Evolutionary conservation across 2,888 invertebrate species (phyloP).

Genomic region (Ecdyonurus torrentis): DNA sequence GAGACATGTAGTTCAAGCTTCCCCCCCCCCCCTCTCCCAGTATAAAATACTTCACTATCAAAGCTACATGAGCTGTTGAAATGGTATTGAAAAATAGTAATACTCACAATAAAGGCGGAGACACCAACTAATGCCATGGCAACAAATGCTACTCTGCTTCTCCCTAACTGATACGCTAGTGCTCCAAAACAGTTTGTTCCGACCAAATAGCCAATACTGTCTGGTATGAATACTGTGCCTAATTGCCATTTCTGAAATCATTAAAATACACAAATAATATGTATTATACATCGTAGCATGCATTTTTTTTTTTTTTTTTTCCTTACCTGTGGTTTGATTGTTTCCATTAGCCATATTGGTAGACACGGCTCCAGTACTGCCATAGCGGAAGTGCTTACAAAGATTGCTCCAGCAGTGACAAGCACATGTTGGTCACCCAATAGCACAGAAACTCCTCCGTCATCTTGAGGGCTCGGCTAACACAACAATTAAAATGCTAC

Average conservation of each 20-base stretch:
- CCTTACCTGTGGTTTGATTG: conserved; percentile 41
- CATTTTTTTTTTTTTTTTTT: no score
- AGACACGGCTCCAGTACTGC: conserved; percentile 68
- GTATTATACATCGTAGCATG: background rate
- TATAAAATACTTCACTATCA: background rate
- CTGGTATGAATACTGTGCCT: conserved; percentile 71
- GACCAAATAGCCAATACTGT: conserved; percentile 65
- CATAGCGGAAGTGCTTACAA: conserved; percentile 64
- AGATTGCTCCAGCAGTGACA: conserved; percentile 48
- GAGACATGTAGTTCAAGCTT: no score
- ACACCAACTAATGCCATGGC: conserved; percentile 46
- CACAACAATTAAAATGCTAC: no score
- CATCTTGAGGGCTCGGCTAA: background rate
- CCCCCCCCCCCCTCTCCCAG: background rate
- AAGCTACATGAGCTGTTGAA: background rate
- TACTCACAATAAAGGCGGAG: conserved; percentile 39
- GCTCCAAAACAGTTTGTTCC: conserved; percentile 65
- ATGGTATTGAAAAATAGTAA: background rate
- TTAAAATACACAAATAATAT: background rate
- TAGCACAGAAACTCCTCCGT: conserved; percentile 19
- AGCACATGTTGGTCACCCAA: conserved; percentile 44
- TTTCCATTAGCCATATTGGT: conserved; percentile 61
- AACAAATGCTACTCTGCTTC: conserved; percentile 42
- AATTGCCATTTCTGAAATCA: conserved; percentile 48
- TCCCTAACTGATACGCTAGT: conserved; percentile 43